phyloP scores from a whole-genome alignment of 2,888 invertebrate genomes.

The Empis livida region DNA sequence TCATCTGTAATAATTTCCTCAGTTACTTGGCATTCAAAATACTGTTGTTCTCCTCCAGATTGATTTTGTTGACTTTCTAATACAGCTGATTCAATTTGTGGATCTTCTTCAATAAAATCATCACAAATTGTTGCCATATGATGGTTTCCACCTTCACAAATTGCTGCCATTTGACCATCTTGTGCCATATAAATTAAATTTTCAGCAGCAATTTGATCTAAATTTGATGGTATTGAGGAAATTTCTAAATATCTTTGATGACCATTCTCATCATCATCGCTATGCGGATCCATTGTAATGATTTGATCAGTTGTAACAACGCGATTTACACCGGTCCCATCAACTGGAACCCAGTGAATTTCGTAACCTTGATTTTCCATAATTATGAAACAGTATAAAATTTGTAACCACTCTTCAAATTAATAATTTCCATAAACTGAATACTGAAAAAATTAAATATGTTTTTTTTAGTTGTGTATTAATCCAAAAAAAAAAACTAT shows the following conservation, averaged over 20 bases:
- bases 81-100: slow-evolving; percentile 7
- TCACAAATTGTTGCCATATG: slow-evolving; percentile 12
- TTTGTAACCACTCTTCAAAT: too few species aligned
- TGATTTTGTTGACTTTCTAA: slow-evolving; percentile 13
- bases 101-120: not conserved
- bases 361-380: slow-evolving; percentile 8
- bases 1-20: slow-evolving; percentile 73
- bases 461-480: too few species aligned
- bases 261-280: slow-evolving; percentile 3
- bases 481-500: too few species aligned
- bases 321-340: slow-evolving; percentile 2
- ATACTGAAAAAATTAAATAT: too few species aligned
- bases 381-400: too few species aligned
- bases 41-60: slow-evolving; percentile 17
- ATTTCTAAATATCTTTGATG: not conserved
- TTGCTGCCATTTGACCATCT: slow-evolving; percentile 34
- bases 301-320: slow-evolving; percentile 7
- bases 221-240: slow-evolving; percentile 9
- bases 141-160: slow-evolving; percentile 18
- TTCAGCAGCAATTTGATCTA: slow-evolving; percentile 50
- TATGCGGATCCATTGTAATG: slow-evolving; percentile 6
- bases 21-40: slow-evolving; percentile 51
- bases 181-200: slow-evolving; percentile 49
- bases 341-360: slow-evolving; percentile 12
- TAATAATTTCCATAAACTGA: too few species aligned